These are phyloP conservation scores for Sarcophaga subvicina DNA, from an alignment of 2,888 invertebrate species.

Conservation along the genomic window DNA sequence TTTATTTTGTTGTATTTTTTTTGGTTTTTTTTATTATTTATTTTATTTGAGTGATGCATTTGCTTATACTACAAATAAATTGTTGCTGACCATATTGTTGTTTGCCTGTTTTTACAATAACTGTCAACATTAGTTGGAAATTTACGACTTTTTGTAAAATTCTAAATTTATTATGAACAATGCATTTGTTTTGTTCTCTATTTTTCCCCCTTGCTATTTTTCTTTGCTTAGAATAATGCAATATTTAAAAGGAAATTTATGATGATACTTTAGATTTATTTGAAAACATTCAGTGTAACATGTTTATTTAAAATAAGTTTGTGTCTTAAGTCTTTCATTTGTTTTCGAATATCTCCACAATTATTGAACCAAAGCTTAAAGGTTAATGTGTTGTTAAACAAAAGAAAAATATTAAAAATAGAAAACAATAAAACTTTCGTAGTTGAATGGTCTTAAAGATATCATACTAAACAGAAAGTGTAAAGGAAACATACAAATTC, in stretches of 20 bases:
- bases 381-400: background rate
- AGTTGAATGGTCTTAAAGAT: background rate
- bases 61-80: background rate
- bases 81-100: conserved; percentile 6
- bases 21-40: background rate
- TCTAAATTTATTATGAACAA: conserved; percentile 29
- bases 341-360: background rate
- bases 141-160: conserved; percentile 58
- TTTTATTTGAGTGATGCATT: background rate
- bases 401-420: background rate
- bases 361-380: background rate
- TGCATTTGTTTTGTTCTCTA: background rate
- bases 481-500: no score
- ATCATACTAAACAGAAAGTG: no score
- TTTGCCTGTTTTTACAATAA: background rate
- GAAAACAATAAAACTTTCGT: background rate
- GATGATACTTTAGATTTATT: background rate
- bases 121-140: conserved; percentile 24
- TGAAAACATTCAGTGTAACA: background rate
- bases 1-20: background rate
- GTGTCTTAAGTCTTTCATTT: conserved; percentile 40
- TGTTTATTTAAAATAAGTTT: conserved; percentile 42
- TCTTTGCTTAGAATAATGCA: background rate
- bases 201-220: background rate
- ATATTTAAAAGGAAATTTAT: background rate